Conservation (phyloP, 2,888 invertebrate species). For the Brenthis hecate region DNA sequence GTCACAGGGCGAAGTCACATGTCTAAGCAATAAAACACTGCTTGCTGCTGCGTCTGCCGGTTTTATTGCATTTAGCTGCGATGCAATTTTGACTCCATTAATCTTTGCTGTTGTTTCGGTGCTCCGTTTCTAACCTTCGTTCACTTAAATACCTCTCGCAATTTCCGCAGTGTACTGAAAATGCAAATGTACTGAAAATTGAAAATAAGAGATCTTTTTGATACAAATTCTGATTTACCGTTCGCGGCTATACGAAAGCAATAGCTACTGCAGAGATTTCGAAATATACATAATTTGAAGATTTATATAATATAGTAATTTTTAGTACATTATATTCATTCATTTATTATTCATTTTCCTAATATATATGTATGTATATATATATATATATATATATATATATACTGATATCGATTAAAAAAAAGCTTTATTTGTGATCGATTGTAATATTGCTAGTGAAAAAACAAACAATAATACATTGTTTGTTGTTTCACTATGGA, state of each 20-base stretch:
- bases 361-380: no score
- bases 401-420: no score
- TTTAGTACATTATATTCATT: no score
- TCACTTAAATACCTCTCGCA: slow-evolving; percentile 42
- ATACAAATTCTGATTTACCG: neutral
- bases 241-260: neutral
- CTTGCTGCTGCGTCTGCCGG: slow-evolving; percentile 55
- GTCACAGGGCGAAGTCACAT: slow-evolving; percentile 47
- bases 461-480: no score
- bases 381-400: no score
- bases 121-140: slow-evolving; percentile 50
- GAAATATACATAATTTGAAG: no score
- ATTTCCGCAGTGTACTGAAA: slow-evolving; percentile 34
- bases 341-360: no score
- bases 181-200: slow-evolving; percentile 22
- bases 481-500: no score
- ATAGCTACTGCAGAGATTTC: neutral
- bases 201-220: slow-evolving; percentile 3
- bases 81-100: slow-evolving; percentile 79
- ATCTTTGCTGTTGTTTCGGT: slow-evolving; percentile 71
- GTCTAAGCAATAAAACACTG: slow-evolving; percentile 67
- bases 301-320: neutral
- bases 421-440: no score
- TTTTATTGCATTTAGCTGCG: slow-evolving; percentile 73
- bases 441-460: no score